These are phyloP conservation scores for Stictonetta naevosa DNA, from an alignment of 2,113 vertebrate genomes.

Conservation along the genomic window DNA sequence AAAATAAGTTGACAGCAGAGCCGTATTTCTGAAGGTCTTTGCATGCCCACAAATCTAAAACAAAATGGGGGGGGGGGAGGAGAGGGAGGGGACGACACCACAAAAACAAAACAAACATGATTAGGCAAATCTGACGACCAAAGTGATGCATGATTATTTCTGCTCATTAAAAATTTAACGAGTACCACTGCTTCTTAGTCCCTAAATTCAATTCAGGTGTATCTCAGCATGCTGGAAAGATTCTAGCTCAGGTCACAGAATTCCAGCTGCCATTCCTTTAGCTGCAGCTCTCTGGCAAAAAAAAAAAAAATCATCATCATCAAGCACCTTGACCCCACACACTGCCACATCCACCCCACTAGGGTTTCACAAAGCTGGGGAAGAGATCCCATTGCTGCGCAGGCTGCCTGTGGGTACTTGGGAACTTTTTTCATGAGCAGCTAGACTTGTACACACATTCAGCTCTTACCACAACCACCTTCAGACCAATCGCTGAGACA, in stretches of 20 bases:
- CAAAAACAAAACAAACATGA: background rate
- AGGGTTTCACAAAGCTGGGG: fast-evolving
- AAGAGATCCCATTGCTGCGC: fast-evolving
- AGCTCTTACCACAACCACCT: background rate
- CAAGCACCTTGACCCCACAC: no score
- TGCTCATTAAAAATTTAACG: background rate
- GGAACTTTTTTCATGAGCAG: background rate
- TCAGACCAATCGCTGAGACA: background rate
- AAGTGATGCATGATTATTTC: background rate
- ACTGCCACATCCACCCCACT: no score
- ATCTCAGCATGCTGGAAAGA: background rate
- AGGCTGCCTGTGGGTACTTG: fast-evolving
- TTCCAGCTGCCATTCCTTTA: background rate
- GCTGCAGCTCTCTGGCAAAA: no score
- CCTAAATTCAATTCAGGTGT: background rate
- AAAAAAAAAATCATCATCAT: no score
- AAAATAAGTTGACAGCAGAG: background rate
- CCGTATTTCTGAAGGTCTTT: background rate
- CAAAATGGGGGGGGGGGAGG: background rate
- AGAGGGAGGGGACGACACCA: no score
- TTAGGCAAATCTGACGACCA: background rate
- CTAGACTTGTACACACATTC: fast-evolving
- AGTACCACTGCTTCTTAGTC: background rate
- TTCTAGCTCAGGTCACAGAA: background rate
- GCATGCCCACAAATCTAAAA: background rate